Base-by-base conservation (phyloP, 2,888 invertebrate species). In the Strigamia maritima region DNA sequence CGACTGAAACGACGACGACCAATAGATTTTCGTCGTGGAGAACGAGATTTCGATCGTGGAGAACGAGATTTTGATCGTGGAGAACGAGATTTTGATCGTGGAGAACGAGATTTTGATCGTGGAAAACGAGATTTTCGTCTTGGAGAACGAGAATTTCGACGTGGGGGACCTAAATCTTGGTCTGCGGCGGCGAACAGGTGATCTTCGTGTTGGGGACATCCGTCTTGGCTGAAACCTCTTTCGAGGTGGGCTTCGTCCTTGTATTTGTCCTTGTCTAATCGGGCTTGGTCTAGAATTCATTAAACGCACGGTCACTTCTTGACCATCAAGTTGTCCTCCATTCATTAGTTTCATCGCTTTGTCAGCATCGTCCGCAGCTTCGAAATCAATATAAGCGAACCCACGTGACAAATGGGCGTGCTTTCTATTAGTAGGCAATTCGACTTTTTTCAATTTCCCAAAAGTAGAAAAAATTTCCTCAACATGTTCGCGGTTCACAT, bases 291-390 rank as follows among this genome's bases (percentile, higher is more conserved):
- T 83, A 22, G 84, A 84, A 75, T 86, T 83, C 4, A 85, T 87
- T 35, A 94, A 88, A 84, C 97, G 88, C 81, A 98, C 95, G 26
- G 95, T 94, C 78, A 98, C 93, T 88, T 97, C 97, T 86, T 97
- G 95, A 19, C 95, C 95, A 88, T 97, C 97, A 84, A 98, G 94
- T 88, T 97, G 97, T 79, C 96, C 99, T 85, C 98, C 98, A 87
- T 99, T 98, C 98, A 99, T 98, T 85, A 98, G 96, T 86, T 98
- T 98, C 92, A 98, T 95, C 0, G 98, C 98, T 86, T 97, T 96
- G 86, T 98, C 97, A 24, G 98, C 98, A 86, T 98, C 97, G 82
- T 98, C 98, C 0, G 96, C 90, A 79, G 92, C 94, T 82, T 91
- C 92, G 87, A 93, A 99, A 84, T 99, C 98, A 1, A 99, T 94